phyloP scores from a whole-genome alignment of 2,113 vertebrate genomes.

The Phoenicopterus ruber region DNA sequence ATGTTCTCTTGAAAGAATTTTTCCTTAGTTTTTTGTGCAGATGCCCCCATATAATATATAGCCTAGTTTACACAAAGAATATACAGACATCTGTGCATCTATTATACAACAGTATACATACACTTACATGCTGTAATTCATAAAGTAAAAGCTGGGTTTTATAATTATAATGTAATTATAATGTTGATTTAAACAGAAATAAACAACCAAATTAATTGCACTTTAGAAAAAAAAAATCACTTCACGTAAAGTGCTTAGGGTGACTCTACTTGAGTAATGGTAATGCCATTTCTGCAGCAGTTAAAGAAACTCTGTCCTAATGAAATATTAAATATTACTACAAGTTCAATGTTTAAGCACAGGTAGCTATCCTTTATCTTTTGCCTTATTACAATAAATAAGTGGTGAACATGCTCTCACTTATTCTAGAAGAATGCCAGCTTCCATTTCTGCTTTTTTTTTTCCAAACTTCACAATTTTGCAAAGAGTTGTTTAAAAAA shows the following conservation, averaged over 20 bases:
- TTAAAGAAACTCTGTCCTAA: neutral
- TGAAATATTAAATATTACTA: neutral
- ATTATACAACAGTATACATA: neutral
- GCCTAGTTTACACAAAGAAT: neutral
- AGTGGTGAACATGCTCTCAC: neutral
- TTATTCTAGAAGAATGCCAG: neutral
- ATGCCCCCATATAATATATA: neutral
- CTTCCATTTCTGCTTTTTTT: neutral
- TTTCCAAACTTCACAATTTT: neutral
- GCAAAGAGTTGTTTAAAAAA: neutral
- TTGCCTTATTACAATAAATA: neutral
- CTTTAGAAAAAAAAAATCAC: neutral
- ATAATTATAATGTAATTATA: neutral
- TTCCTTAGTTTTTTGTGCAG: neutral
- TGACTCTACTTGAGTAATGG: neutral
- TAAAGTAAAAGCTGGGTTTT: neutral
- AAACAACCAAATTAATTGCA: neutral
- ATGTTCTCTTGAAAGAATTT: neutral
- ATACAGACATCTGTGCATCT: neutral
- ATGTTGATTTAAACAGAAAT: neutral
- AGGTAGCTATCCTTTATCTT: neutral
- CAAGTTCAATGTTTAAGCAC: neutral
- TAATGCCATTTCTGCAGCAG: neutral
- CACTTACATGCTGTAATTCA: accelerated
- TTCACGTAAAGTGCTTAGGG: neutral